phyloP scores from a whole-genome alignment of 2,797 vertebrate species.

The Lophotriccus pileatus region DNA sequence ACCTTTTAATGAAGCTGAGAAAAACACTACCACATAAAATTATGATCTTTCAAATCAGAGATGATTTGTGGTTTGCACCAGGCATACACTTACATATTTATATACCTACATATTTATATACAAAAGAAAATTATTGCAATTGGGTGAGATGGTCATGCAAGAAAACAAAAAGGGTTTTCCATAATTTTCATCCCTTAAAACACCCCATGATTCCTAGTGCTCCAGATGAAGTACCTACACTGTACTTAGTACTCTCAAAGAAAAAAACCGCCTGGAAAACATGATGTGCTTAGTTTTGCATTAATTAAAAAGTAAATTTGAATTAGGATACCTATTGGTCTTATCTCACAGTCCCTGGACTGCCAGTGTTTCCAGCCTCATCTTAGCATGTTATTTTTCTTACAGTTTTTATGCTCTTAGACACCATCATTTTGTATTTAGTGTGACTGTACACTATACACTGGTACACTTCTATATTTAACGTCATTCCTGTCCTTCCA shows the following conservation, averaged over 20 bases:
- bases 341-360: background rate
- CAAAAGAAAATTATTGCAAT: background rate
- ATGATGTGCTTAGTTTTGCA: background rate
- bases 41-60: background rate
- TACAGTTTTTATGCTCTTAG: background rate
- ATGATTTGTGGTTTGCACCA: background rate
- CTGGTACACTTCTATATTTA: background rate
- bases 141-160: background rate
- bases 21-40: conserved; percentile 2
- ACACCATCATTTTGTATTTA: background rate
- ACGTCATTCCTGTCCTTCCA: background rate
- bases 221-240: background rate
- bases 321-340: background rate
- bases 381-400: background rate
- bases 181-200: background rate
- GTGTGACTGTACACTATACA: background rate
- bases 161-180: background rate
- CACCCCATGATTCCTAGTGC: background rate
- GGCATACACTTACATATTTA: background rate
- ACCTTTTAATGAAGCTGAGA: conserved; percentile 29
- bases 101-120: background rate
- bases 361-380: background rate
- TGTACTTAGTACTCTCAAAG: background rate
- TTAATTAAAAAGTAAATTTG: background rate
- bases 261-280: background rate